Conservation (phyloP, 2,113 vertebrate species). For the Solenodon paradoxus region DNA sequence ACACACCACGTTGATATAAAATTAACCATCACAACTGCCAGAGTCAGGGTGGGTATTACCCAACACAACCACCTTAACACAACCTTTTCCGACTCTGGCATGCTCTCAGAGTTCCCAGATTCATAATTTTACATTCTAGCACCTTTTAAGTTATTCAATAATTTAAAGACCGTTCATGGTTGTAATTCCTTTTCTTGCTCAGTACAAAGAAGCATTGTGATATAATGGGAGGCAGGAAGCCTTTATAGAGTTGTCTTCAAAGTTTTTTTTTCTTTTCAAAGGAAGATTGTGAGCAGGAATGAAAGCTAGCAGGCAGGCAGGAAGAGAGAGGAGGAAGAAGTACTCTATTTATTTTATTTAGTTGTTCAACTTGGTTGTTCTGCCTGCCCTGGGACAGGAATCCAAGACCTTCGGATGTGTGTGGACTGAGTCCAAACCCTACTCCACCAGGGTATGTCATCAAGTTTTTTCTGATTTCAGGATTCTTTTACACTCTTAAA, state of each 20-base stretch:
- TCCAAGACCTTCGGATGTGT: too few species aligned
- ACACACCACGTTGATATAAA: not conserved
- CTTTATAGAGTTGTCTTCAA: not conserved
- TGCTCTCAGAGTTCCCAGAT: not conserved
- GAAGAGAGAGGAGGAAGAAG: too few species aligned
- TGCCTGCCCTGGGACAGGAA: too few species aligned
- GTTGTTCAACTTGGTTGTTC: too few species aligned
- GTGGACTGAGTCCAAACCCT: too few species aligned
- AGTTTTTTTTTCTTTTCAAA: too few species aligned
- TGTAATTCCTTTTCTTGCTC: slow-evolving; percentile 13
- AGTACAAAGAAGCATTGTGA: not conserved
- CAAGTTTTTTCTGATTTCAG: not conserved
- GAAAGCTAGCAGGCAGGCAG: too few species aligned
- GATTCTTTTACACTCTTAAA: not conserved
- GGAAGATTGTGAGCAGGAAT: too few species aligned
- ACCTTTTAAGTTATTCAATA: not conserved
- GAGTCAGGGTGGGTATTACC: not conserved
- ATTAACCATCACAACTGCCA: not conserved
- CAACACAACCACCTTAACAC: not conserved
- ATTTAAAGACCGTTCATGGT: not conserved
- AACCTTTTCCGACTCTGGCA: not conserved
- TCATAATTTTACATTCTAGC: not conserved
- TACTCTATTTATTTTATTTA: too few species aligned
- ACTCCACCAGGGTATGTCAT: too few species aligned
- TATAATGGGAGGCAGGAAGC: not conserved